Percentiles rank a stretch among this genome's conserved stretches.
Evolutionary conservation across 2,113 vertebrate species (phyloP).

Genomic region (Cygnus buccinator): DNA sequence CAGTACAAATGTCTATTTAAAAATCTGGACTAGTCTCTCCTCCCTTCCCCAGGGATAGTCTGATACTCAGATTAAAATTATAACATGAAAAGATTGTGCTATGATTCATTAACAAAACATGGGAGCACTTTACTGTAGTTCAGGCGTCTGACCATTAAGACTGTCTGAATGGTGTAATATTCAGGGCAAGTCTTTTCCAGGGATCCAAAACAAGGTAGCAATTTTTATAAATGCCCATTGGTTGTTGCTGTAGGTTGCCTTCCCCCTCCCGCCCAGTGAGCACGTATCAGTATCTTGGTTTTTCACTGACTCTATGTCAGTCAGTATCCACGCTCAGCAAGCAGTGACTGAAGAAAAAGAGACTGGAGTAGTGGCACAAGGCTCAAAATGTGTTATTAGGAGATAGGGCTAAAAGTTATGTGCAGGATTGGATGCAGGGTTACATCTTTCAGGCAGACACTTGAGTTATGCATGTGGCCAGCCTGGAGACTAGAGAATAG

Average conservation of each 20-base stretch:
- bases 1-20: neutral
- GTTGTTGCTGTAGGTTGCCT: too few species aligned
- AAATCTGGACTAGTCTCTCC: neutral
- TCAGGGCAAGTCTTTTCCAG: neutral
- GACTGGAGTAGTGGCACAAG: neutral
- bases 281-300: neutral
- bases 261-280: too few species aligned
- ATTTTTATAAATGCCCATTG: neutral
- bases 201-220: neutral
- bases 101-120: neutral
- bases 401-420: rapidly evolving
- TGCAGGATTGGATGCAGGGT: neutral
- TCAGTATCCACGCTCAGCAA: neutral
- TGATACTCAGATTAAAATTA: neutral
- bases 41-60: neutral
- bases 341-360: neutral
- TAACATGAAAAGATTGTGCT: neutral
- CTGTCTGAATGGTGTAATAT: neutral
- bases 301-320: neutral
- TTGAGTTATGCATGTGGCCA: neutral
- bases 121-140: neutral
- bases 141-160: neutral
- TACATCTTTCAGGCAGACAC: neutral
- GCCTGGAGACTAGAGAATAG: neutral
- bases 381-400: neutral